Evolutionary conservation across 2,113 vertebrate genomes (phyloP).

Genomic region (Megaleporinus macrocephalus): DNA sequence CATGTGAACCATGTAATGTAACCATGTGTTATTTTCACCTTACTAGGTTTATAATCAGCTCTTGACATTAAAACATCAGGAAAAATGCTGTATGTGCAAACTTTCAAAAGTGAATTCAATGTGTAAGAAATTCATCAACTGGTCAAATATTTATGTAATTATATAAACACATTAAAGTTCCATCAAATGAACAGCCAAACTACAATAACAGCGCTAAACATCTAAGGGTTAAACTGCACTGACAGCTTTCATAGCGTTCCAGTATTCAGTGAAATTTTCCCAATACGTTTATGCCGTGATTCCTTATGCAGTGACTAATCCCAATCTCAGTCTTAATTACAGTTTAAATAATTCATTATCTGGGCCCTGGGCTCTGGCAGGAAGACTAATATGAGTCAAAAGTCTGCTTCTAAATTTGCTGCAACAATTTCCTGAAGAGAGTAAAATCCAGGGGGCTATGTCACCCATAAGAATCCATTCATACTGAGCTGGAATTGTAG

Average conservation of each 20-base stretch:
- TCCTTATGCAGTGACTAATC: slow-evolving; percentile 75
- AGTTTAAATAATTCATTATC: slow-evolving; percentile 83
- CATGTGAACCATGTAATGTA: no score
- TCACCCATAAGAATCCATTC: slow-evolving; percentile 46
- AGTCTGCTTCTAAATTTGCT: slow-evolving; percentile 64
- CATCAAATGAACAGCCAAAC: background rate
- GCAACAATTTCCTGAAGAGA: slow-evolving; percentile 72
- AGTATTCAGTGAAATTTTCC: slow-evolving; percentile 25
- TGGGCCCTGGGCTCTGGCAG: slow-evolving; percentile 63
- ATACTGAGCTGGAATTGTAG: slow-evolving; percentile 24
- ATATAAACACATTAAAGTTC: background rate
- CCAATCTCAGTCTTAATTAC: slow-evolving; percentile 77
- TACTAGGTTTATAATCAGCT: no score
- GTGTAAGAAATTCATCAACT: no score
- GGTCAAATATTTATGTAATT: background rate
- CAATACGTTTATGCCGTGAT: slow-evolving; percentile 53
- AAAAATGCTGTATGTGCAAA: no score
- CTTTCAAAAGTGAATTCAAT: no score
- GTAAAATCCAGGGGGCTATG: slow-evolving; percentile 44
- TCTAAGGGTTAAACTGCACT: background rate
- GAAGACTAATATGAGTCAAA: slow-evolving; percentile 62
- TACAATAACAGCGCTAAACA: background rate
- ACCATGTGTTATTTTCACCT: no score
- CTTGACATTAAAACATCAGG: no score
- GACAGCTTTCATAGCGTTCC: slow-evolving; percentile 13